Percentiles rank a stretch among this genome's conserved stretches.
phyloP scores from a whole-genome alignment of 2,888 invertebrate species.

The Dynastes hyllus region DNA sequence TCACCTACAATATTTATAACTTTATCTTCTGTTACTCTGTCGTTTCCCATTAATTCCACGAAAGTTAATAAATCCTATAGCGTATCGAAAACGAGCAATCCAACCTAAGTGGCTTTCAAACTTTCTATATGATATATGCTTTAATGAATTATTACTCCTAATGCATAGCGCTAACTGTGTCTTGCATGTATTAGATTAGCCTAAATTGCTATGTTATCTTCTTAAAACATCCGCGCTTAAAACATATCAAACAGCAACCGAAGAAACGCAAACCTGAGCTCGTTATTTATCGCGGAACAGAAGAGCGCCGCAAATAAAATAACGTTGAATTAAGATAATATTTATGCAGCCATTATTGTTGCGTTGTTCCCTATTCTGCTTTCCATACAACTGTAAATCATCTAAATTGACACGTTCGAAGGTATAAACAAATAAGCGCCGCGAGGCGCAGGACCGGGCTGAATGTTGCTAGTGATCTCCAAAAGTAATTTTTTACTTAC shows the following conservation, averaged over 20 bases:
- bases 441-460: constrained; percentile 9
- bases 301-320: constrained; percentile 39
- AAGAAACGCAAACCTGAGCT: constrained; percentile 14
- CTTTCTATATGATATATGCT: too few relatives aligned
- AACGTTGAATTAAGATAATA: constrained; percentile 51
- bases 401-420: constrained; percentile 58
- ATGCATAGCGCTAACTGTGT: too few relatives aligned
- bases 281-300: constrained; percentile 23
- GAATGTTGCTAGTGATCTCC: background rate
- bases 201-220: too few relatives aligned
- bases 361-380: constrained; percentile 50
- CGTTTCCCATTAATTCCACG: too few relatives aligned
- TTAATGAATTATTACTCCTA: too few relatives aligned
- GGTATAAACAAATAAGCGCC: constrained; percentile 55
- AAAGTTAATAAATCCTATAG: too few relatives aligned
- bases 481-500: background rate
- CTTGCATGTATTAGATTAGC: too few relatives aligned
- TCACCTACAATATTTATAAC: too few relatives aligned
- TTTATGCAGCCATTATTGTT: constrained; percentile 55
- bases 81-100: too few relatives aligned
- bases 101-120: too few relatives aligned
- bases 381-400: constrained; percentile 55
- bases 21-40: too few relatives aligned
- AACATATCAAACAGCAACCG: background rate
- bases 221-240: background rate